Evolutionary conservation across 2,113 vertebrate species (phyloP).

Genomic region (Ranitomeya imitator): DNA sequence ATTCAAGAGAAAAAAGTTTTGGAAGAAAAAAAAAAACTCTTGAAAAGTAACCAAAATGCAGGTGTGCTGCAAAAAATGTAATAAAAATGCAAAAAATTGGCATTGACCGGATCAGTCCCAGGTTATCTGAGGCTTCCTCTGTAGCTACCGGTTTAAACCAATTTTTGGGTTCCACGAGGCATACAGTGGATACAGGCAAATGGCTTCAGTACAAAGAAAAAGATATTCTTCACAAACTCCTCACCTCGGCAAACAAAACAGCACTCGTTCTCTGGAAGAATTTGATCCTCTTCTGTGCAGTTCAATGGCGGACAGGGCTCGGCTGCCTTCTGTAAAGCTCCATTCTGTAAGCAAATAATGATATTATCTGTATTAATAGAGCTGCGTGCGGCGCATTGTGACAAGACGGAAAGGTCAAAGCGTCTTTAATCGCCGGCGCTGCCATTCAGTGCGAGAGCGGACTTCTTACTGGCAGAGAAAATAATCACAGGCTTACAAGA

Average conservation of each 20-base stretch:
- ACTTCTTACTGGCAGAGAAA: neutral
- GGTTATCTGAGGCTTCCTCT: neutral
- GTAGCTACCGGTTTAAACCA: no score
- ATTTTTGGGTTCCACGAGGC: neutral
- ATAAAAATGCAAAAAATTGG: neutral
- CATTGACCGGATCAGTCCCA: neutral
- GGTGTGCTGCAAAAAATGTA: neutral
- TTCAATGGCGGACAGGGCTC: slow-evolving; percentile 86
- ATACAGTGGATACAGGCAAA: neutral
- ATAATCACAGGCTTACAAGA: neutral
- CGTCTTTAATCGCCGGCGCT: slow-evolving; percentile 1
- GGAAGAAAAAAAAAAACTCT: neutral
- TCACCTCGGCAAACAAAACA: slow-evolving; percentile 92
- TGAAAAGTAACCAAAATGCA: neutral
- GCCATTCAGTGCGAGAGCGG: neutral
- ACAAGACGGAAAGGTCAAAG: neutral
- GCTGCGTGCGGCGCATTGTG: slow-evolving; percentile 9
- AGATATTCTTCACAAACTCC: slow-evolving; percentile 39
- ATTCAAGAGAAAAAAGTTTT: neutral
- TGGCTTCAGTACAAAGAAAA: neutral
- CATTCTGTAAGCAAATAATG: slow-evolving; percentile 76
- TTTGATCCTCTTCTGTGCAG: slow-evolving; percentile 82
- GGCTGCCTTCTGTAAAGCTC: slow-evolving; percentile 83
- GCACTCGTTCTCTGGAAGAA: slow-evolving; percentile 91
- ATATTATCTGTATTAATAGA: slow-evolving; percentile 15